Conservation (phyloP, 1,140 invertebrate genomes). For the Nilaparvata lugens region DNA sequence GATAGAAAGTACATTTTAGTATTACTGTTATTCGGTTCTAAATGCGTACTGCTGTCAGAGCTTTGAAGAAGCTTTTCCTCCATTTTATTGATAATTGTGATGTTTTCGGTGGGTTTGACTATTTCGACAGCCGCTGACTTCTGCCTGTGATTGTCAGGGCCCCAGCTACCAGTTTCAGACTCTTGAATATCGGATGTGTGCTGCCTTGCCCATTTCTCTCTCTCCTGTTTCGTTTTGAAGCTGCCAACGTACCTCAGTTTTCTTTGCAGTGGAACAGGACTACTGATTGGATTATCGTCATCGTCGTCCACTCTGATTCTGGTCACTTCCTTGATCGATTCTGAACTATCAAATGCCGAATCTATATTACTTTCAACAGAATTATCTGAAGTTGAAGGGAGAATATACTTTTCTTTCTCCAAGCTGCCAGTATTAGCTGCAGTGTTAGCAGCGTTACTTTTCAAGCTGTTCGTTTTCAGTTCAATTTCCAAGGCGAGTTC, state of each 20-base stretch:
- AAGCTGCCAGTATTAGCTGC: not conserved
- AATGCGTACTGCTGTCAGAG: not conserved
- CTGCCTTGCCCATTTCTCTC: slow-evolving; percentile 25
- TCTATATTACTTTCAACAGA: not conserved
- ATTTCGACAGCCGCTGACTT: not conserved
- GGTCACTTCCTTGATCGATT: not conserved
- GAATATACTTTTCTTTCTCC: not conserved
- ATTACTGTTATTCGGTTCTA: not conserved
- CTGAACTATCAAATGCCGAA: not conserved
- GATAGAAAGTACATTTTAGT: not conserved
- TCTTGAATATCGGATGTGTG: slow-evolving; percentile 1
- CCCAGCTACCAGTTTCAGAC: not conserved
- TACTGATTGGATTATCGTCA: not conserved
- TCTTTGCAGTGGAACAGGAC: slow-evolving; percentile 3
- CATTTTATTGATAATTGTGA: not conserved
- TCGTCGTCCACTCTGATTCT: not conserved
- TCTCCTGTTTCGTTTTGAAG: slow-evolving; percentile 33
- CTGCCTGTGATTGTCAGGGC: not conserved
- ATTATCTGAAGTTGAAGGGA: not conserved
- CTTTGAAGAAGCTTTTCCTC: not conserved
- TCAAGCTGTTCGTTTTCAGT: slow-evolving; percentile 20
- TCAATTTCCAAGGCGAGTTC: slow-evolving; percentile 27
- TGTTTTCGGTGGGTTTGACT: not conserved
- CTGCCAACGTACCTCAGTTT: slow-evolving; percentile 32
- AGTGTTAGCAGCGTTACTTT: slow-evolving; percentile 1